phyloP scores from a whole-genome alignment of 2,113 vertebrate genomes.

The Alethe diademata region DNA sequence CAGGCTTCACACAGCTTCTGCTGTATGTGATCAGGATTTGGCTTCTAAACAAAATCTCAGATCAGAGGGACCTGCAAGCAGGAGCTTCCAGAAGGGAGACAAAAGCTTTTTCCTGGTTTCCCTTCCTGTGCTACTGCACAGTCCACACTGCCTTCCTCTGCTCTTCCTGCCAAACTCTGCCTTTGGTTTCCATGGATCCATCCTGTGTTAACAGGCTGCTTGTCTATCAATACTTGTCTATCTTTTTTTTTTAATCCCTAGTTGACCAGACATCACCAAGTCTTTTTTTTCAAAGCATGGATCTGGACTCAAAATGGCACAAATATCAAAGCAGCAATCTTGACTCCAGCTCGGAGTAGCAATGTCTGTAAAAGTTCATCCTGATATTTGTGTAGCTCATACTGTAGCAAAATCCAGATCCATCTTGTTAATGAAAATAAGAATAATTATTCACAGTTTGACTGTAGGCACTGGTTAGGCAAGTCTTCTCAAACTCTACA shows the following conservation, averaged over 20 bases:
- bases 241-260: neutral
- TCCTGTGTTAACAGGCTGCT: neutral
- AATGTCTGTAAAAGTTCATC: neutral
- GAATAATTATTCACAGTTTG: slow-evolving; percentile 19
- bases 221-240: neutral
- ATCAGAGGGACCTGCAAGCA: neutral
- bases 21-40: neutral
- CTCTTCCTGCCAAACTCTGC: neutral
- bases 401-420: slow-evolving; percentile 2
- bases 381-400: neutral
- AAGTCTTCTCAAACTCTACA: slow-evolving; percentile 41
- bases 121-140: neutral
- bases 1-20: neutral
- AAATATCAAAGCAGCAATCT: neutral
- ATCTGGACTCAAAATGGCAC: neutral
- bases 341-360: neutral
- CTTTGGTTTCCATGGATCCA: neutral
- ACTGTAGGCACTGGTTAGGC: slow-evolving; percentile 33
- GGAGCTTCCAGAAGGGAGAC: neutral
- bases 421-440: slow-evolving; percentile 18
- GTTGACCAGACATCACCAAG: neutral
- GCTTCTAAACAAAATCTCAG: neutral
- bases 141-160: accelerated
- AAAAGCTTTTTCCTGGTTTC: neutral
- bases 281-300: neutral